Percentiles rank a stretch among this genome's conserved stretches.
Conservation (phyloP, 1,140 invertebrate species). For the Caerostris darwini region DNA sequence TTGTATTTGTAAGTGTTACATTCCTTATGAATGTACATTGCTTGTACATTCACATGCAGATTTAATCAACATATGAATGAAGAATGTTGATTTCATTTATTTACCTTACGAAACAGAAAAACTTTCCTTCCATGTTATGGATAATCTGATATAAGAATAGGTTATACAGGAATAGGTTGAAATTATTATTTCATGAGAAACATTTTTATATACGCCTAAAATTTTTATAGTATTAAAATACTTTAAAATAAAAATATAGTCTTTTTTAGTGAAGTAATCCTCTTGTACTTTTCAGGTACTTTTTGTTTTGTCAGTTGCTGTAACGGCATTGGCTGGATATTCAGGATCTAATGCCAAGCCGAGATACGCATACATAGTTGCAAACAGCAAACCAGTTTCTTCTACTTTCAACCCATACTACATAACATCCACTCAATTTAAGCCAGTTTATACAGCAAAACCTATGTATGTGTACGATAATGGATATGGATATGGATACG, state of each 20-base stretch:
- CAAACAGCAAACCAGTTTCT: background rate
- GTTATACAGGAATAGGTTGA: too few species aligned
- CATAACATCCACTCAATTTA: background rate
- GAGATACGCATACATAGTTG: background rate
- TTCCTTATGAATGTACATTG: too few species aligned
- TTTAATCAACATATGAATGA: too few species aligned
- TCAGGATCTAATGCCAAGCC: background rate
- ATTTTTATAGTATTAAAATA: too few species aligned
- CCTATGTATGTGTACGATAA: conserved; percentile 26
- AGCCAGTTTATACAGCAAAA: background rate
- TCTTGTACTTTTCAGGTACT: conserved; percentile 8
- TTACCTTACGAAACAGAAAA: too few species aligned
- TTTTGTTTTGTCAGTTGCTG: background rate
- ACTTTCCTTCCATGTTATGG: too few species aligned
- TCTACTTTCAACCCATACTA: conserved; percentile 43
- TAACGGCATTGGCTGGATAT: background rate
- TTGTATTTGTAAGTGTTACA: too few species aligned
- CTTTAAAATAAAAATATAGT: background rate
- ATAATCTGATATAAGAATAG: too few species aligned
- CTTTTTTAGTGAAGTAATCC: background rate
- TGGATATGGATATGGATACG: background rate
- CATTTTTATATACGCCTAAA: too few species aligned
- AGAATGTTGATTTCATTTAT: too few species aligned
- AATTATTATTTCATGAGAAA: too few species aligned
- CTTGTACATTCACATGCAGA: too few species aligned